These are phyloP conservation scores for Agapornis roseicollis DNA, from an alignment of 2,113 vertebrate species.

Conservation along the genomic window DNA sequence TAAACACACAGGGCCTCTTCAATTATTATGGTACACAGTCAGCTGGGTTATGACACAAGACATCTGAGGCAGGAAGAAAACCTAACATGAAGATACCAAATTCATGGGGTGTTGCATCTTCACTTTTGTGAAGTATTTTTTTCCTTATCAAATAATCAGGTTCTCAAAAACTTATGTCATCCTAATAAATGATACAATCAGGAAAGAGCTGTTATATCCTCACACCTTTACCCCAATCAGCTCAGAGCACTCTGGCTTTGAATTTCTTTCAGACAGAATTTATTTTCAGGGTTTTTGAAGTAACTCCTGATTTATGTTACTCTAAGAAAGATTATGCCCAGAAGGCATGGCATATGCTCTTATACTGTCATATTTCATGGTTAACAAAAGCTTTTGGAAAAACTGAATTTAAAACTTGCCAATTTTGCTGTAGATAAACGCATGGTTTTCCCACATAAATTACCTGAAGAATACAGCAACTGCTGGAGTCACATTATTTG, in stretches of 20 bases:
- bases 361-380: background rate
- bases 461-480: background rate
- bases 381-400: conserved; percentile 26
- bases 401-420: background rate
- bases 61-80: background rate
- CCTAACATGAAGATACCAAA: background rate
- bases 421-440: background rate
- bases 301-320: background rate
- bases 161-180: background rate
- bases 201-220: background rate
- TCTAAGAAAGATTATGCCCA: background rate
- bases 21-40: background rate
- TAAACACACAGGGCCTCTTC: background rate
- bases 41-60: background rate
- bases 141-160: background rate
- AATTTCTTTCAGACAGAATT: background rate
- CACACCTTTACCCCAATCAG: background rate
- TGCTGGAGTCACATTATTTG: background rate
- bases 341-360: conserved; percentile 14
- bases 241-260: background rate
- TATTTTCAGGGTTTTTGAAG: background rate
- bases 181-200: background rate
- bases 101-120: background rate
- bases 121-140: background rate
- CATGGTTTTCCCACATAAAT: background rate